Conservation (phyloP, 1,140 invertebrate genomes). For the Listronotus oregonensis region DNA sequence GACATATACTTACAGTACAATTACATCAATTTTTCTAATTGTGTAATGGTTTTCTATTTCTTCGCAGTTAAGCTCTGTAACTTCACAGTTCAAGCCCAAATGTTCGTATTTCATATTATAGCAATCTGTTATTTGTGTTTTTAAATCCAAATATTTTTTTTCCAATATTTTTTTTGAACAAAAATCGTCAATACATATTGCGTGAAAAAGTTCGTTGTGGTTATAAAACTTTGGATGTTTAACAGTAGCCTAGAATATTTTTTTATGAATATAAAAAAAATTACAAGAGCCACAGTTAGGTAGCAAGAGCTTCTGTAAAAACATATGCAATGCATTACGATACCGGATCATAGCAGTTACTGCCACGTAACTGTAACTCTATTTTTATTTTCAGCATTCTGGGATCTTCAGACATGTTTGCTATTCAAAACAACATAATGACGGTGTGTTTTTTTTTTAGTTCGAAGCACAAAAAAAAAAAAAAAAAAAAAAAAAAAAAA, state of each 20-base stretch:
- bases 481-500: no score
- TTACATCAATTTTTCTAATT: neutral
- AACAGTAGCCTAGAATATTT: conserved; percentile 9
- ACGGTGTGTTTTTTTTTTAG: no score
- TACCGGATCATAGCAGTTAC: no score
- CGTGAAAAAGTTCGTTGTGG: conserved; percentile 26
- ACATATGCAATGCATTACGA: no score
- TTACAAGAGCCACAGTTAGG: no score
- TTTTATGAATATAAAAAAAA: no score
- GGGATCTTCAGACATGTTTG: no score
- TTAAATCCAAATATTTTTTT: neutral
- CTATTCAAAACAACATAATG: no score
- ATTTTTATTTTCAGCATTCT: no score
- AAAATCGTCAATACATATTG: conserved; percentile 11
- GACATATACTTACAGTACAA: conserved; percentile 1
- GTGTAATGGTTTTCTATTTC: neutral
- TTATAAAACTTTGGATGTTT: conserved; percentile 23
- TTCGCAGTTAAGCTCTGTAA: neutral
- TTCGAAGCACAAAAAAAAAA: no score
- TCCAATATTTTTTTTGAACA: neutral
- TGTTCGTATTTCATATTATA: neutral
- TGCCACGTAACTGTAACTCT: no score
- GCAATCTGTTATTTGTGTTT: neutral
- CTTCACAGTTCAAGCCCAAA: neutral
- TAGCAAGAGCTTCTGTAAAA: no score